Base-by-base conservation (phyloP, 1,140 invertebrate species). In the Dendrolimus punctatus region DNA sequence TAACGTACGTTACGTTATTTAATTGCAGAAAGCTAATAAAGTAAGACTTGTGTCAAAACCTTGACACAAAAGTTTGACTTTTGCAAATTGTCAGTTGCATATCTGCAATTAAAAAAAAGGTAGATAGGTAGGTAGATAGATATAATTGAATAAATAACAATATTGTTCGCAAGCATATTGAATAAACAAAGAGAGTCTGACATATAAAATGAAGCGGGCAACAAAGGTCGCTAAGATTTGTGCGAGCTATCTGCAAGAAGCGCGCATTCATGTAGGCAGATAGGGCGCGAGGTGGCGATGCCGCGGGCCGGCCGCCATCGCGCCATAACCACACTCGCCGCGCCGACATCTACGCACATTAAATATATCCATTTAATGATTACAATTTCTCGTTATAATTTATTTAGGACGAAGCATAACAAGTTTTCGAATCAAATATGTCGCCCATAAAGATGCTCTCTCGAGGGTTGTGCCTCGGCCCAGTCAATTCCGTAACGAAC, bases 321-420 rank as follows among this genome's bases (percentile, higher is more conserved):
- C 69, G 62, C 49, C 51, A 40, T 44, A 54, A 62, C 63, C 60
- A 64, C 67, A 63, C 68, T 64, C 56, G 66, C 57, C 64, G 59
- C 68, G 67, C 72, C 69, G 64, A 76, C 64, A 63, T 67, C 67
- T 73, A 77, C 73, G 80, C 71, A 76, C 76, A 78, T 79, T 78
- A 80, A 82, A 82, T 84, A 82, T 81, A 85, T 83, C 75, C 74
- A 78, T 84, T 86, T 86, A 86, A 86, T 79, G 82, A 83, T 84
- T 83, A 84, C 80, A 83, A 86, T 86, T 80, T 83, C 80, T 84
- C 80, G 80, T 83, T 83, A 86, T 84, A 86, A 86, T 84, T 82
- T 86, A 86, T 84, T 85, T 79, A 81, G 75, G 76, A 76, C 75
- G 80, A 80, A 81, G 79, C 78, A 84, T 82, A 84, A 86, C 83